Percentiles rank a stretch among this genome's conserved stretches.
These are phyloP conservation scores for Macroteleia sp. DNA, from an alignment of 2,888 invertebrate genomes.

Conservation along the genomic window DNA sequence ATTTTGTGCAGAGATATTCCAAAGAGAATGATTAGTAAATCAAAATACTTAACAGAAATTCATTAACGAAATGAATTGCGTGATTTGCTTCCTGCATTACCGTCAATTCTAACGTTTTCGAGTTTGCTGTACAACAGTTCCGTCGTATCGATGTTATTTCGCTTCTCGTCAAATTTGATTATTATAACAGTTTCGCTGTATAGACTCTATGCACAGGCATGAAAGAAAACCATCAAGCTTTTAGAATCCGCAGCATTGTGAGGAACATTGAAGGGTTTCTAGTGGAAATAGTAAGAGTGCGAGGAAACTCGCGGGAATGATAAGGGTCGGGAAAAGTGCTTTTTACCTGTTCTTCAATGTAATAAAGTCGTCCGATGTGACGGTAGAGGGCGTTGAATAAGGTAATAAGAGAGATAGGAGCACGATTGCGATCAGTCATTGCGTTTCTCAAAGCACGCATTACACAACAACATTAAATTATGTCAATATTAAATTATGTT, in stretches of 20 bases:
- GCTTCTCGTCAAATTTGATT: constrained; percentile 13
- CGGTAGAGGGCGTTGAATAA: constrained; percentile 37
- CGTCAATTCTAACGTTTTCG: no score
- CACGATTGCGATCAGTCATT: constrained; percentile 22
- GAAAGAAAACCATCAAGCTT: constrained; percentile 25
- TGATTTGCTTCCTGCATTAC: no score
- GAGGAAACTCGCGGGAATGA: constrained; percentile 42
- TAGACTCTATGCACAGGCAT: constrained; percentile 10
- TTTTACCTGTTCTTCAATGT: constrained; percentile 45
- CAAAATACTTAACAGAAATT: no score
- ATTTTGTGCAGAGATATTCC: no score
- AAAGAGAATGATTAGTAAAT: no score
- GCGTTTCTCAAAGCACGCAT: constrained; percentile 23
- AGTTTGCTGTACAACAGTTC: neutral
- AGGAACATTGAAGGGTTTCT: constrained; percentile 1
- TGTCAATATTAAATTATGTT: no score
- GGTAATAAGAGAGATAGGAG: constrained; percentile 53
- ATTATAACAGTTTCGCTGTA: neutral
- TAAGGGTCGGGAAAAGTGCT: constrained; percentile 38
- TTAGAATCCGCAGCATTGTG: constrained; percentile 16
- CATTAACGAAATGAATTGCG: no score
- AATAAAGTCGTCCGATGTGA: constrained; percentile 32
- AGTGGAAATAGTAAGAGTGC: constrained; percentile 16
- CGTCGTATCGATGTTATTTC: neutral
- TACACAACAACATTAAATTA: constrained; percentile 43